Evolutionary conservation across 2,113 vertebrate genomes (phyloP), one percentile per base, ranked within the genome.

Genomic region (Abramis brama): DNA sequence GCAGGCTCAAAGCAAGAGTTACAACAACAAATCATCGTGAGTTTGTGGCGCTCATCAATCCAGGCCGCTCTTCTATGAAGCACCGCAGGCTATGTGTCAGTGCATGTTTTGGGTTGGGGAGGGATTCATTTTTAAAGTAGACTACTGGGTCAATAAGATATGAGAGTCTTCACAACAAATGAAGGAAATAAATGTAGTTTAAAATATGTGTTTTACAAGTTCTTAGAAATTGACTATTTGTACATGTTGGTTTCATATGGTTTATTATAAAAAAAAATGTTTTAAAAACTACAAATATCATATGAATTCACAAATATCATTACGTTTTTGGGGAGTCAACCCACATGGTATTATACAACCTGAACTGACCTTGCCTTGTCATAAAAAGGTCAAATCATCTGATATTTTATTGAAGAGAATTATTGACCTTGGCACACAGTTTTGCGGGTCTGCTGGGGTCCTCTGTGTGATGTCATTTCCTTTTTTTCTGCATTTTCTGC

Each of bases 1-100:
- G 60, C 23, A 27, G 36, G 57, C 52, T 81, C 60, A 64, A 81
- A 81, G 39, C 25, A 30, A 30, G 60, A 81, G 79, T 66, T 81
- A 66, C 60, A 60, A 60, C 21, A 79, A 45, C 39, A 81, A 21
- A 81, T 39, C 8, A 39, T 62, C 25, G 2, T 47, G 39, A 8
- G 8, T 64, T 2, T 47, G 60, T 45, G 36, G 39, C 15, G 6
- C 39, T 81, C 60, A 55, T 77, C 25, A 81, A 62, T 81, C 59
- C 78, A 60, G 5, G 39, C n/a, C 9, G 25, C n/a, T 17, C 43
- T 81, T 62, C 74, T 21, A 10, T 77, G 25, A 75, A 75, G 15
- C 12, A 12, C 75, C 55, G 25, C 2, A 55, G 75, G 75, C 60
- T n/a, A 60, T 79, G 78, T 45, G 78, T 66, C 8, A 27, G 59